Percentiles rank a stretch among this genome's conserved stretches.
phyloP scores from a whole-genome alignment of 2,888 invertebrate genomes.

The Piscicola geometra region DNA sequence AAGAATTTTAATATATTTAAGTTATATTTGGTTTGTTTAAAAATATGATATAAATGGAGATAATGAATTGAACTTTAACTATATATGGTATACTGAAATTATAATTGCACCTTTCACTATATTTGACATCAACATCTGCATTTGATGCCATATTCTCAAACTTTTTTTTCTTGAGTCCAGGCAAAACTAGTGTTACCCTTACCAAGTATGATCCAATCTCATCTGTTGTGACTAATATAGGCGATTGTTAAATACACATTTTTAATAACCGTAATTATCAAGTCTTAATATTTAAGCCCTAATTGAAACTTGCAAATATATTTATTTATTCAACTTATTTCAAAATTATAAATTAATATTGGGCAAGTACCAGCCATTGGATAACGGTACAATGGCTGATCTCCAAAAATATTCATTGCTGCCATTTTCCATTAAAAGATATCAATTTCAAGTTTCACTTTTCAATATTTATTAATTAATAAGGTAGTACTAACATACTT shows the following conservation, averaged over 20 bases:
- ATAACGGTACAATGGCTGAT: background rate
- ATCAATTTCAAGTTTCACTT: too few species aligned
- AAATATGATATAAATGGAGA: background rate
- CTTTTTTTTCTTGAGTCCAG: conserved; percentile 30
- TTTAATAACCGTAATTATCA: background rate
- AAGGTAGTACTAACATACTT: too few species aligned
- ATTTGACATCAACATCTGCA: conserved; percentile 26
- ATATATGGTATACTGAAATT: background rate
- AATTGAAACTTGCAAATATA: background rate
- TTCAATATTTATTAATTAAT: too few species aligned
- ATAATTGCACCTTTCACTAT: conserved; percentile 11
- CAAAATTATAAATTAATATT: background rate
- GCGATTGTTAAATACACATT: background rate
- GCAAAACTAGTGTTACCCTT: conserved; percentile 26
- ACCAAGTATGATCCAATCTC: conserved; percentile 26
- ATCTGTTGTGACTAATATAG: conserved; percentile 25
- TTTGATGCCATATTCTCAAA: conserved; percentile 25
- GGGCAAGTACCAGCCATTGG: background rate
- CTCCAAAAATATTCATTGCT: background rate
- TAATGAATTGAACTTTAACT: background rate
- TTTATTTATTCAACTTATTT: background rate
- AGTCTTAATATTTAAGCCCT: background rate
- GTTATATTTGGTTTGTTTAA: background rate
- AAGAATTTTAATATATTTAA: background rate
- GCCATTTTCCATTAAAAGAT: too few species aligned